These are phyloP conservation scores for Polymixis flavicincta DNA, from an alignment of 2,888 invertebrate species.

Conservation along the genomic window DNA sequence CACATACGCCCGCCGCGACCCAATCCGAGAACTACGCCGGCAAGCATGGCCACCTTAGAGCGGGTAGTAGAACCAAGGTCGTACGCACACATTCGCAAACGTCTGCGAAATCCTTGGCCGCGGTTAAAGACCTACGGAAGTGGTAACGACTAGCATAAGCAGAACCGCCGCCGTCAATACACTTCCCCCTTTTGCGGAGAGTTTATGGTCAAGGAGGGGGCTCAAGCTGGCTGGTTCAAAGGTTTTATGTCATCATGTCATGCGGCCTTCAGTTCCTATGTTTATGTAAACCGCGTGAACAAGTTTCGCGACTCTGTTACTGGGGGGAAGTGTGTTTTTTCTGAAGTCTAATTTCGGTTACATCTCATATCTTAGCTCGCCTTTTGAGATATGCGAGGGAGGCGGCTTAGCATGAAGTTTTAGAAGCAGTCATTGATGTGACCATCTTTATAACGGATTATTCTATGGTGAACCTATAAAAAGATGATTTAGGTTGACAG, in stretches of 20 bases:
- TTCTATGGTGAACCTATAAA: constrained; percentile 7
- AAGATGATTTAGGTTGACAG: constrained; percentile 10
- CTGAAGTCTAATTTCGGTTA: constrained; percentile 55
- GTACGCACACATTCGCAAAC: constrained; percentile 76
- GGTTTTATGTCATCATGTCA: constrained; percentile 85
- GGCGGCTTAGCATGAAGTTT: constrained; percentile 47
- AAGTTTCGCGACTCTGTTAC: constrained; percentile 71
- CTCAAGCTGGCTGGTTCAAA: constrained; percentile 68
- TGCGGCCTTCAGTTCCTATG: constrained; percentile 81
- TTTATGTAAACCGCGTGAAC: constrained; percentile 82
- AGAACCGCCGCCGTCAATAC: constrained; percentile 76
- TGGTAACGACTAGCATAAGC: constrained; percentile 74
- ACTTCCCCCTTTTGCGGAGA: constrained; percentile 69
- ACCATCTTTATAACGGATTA: constrained; percentile 38
- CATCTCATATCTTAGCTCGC: constrained; percentile 40
- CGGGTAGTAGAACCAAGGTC: constrained; percentile 87
- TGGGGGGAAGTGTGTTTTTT: constrained; percentile 66
- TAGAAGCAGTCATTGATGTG: constrained; percentile 27
- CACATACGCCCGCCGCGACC: constrained; percentile 47
- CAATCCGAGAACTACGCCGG: constrained; percentile 59
- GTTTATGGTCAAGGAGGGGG: constrained; percentile 63
- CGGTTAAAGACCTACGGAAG: constrained; percentile 88
- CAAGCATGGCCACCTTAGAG: constrained; percentile 74
- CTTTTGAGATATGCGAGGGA: constrained; percentile 47
- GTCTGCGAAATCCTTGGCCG: constrained; percentile 85